These are phyloP conservation scores for Macrobrachium rosenbergii DNA, from an alignment of 1,140 invertebrate species.

Conservation along the genomic window DNA sequence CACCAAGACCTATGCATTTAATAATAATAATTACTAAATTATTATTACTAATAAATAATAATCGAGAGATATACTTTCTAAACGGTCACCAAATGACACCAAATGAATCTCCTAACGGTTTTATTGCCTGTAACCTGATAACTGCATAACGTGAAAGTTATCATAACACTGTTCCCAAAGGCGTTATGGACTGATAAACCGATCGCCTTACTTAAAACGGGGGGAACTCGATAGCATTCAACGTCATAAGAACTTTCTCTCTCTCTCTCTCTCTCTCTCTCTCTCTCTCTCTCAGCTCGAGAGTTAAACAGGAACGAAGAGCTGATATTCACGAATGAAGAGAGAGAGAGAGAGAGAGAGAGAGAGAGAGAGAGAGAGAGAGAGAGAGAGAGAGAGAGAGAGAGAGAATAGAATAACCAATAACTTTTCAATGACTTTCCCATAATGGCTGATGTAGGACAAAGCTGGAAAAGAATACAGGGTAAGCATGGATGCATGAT, in stretches of 20 bases:
- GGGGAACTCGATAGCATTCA: not conserved
- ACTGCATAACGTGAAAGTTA: too few relatives aligned
- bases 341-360: conserved; percentile 25
- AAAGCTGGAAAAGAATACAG: not conserved
- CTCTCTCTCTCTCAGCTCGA: not conserved
- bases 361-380: conserved; percentile 40
- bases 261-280: conserved; percentile 1
- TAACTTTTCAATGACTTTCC: not conserved
- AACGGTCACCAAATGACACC: too few relatives aligned
- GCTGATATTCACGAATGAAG: not conserved
- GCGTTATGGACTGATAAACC: too few relatives aligned
- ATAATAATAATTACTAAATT: too few relatives aligned
- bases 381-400: conserved; percentile 40
- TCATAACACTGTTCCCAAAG: too few relatives aligned
- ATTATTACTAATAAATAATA: too few relatives aligned
- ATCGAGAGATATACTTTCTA: too few relatives aligned
- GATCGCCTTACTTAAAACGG: too few relatives aligned
- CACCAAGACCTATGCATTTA: not conserved
- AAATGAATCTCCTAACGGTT: too few relatives aligned
- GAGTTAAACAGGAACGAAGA: not conserved
- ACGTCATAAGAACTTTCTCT: not conserved
- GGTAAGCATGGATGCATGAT: too few relatives aligned
- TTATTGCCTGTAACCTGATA: too few relatives aligned
- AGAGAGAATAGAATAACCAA: conserved; percentile 18
- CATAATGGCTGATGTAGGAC: not conserved